Evolutionary conservation across 2,797 vertebrate species (phyloP), one percentile per base, ranked within the genome.

Genomic region (Scarus forsteni): DNA sequence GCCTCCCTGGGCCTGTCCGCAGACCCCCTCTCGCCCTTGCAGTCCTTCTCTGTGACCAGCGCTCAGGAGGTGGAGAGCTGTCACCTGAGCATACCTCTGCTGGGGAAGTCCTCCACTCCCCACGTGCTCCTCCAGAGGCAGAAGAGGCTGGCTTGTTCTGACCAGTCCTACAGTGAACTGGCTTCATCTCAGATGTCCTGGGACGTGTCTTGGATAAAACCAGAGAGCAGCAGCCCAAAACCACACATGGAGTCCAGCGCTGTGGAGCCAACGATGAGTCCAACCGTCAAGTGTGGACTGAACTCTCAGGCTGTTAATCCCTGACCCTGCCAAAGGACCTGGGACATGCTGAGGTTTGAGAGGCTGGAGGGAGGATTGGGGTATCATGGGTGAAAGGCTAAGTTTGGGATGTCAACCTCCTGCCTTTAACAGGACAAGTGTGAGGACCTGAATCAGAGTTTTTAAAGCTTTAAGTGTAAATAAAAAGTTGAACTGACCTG

Each of bases 181-280:
- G 89, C 90, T 0, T 18, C 19, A 0, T 75, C 91, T 0, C 92
- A 90, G 3, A 87, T 91, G 1, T 70, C 88, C 0, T 96, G 94
- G 96, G 95, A 97, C 8, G 84, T 96, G 39, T 97, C 96, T 0
- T 45, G 85, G 56, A 96, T 97, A 43, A 94, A 92, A 62, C 64
- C 86, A 0, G 79, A 92, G 0, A 43, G 66, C 13, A 92, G 92
- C 14, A 92, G 90, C 59, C 94, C 94, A 0, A 85, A 70, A 4
- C 71, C 63, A 3, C 19, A 40, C 42, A 45, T 92, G 7, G 94
- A 95, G 12, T 75, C 43, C 0, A 94, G 88, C 7, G 3, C 64
- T 0, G 74, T 91, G 45, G 95, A 94, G 75, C 46, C 85, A 19
- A 71, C 65, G 0, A 84, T 67, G 80, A 94, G 93, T 80, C 93